Percentiles rank a stretch among this genome's conserved stretches.
Evolutionary conservation across 1,140 invertebrate genomes (phyloP).

Genomic region (Odontomachus brunneus): DNA sequence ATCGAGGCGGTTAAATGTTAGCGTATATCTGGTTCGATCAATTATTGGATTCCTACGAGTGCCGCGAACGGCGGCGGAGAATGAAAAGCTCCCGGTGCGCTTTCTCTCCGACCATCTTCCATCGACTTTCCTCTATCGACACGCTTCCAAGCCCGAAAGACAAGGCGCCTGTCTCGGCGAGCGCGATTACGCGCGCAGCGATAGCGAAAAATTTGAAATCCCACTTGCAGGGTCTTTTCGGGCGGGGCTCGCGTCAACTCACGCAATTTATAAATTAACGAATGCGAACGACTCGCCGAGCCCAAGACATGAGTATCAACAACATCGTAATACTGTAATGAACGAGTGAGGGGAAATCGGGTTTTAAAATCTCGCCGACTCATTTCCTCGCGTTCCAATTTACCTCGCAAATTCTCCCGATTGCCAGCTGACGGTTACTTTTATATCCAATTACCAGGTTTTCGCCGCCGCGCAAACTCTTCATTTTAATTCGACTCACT

Average conservation of each 20-base stretch:
- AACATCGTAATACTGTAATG: background rate
- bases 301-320: background rate
- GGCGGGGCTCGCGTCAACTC: no score
- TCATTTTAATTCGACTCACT: conserved; percentile 13
- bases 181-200: no score
- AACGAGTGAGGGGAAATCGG: background rate
- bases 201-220: conserved; percentile 11
- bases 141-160: conserved; percentile 15
- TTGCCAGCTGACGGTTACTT: background rate
- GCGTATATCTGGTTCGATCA: conserved; percentile 56
- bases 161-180: background rate
- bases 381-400: background rate
- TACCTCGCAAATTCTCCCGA: conserved; percentile 3
- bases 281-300: background rate
- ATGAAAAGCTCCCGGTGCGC: conserved; percentile 33
- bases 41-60: conserved; percentile 57
- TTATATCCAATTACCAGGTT: background rate
- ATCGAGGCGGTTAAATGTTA: conserved; percentile 40
- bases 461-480: background rate
- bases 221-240: background rate
- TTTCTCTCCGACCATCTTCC: background rate
- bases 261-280: background rate
- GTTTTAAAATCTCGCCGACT: background rate
- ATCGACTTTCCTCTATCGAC: conserved; percentile 24
- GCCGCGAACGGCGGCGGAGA: conserved; percentile 27